phyloP scores from a whole-genome alignment of 2,888 invertebrate species.

The Apamea crenata region DNA sequence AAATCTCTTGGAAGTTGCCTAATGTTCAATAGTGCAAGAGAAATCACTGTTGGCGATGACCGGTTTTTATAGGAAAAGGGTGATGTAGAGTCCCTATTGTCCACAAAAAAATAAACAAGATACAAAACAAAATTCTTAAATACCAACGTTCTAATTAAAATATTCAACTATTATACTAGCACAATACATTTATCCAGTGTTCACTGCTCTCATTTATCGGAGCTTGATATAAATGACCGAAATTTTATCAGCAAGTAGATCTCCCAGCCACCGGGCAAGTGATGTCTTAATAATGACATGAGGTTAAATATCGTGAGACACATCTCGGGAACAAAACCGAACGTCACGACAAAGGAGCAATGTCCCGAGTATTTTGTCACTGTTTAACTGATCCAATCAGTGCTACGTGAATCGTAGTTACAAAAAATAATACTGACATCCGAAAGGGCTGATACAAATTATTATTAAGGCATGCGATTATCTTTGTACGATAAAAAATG shows the following conservation, averaged over 20 bases:
- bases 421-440: constrained; percentile 80
- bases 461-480: constrained; percentile 82
- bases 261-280: constrained; percentile 89
- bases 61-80: constrained; percentile 27
- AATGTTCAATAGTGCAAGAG: constrained; percentile 56
- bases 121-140: constrained; percentile 40
- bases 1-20: constrained; percentile 52
- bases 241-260: constrained; percentile 83
- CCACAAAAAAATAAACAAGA: neutral
- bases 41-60: constrained; percentile 29
- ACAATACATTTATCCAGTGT: constrained; percentile 68
- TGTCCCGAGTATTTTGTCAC: constrained; percentile 88
- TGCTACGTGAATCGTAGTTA: constrained; percentile 77
- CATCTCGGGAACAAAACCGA: constrained; percentile 84
- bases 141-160: constrained; percentile 64
- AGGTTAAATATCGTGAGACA: constrained; percentile 87
- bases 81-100: neutral
- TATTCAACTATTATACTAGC: constrained; percentile 64
- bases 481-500: constrained; percentile 80
- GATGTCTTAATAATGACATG: constrained; percentile 90
- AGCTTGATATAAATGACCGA: constrained; percentile 83
- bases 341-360: constrained; percentile 85
- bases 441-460: constrained; percentile 84
- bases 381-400: constrained; percentile 88
- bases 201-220: constrained; percentile 77